These are phyloP conservation scores for Triops longicaudatus DNA, from an alignment of 1,140 invertebrate species.

Conservation along the genomic window DNA sequence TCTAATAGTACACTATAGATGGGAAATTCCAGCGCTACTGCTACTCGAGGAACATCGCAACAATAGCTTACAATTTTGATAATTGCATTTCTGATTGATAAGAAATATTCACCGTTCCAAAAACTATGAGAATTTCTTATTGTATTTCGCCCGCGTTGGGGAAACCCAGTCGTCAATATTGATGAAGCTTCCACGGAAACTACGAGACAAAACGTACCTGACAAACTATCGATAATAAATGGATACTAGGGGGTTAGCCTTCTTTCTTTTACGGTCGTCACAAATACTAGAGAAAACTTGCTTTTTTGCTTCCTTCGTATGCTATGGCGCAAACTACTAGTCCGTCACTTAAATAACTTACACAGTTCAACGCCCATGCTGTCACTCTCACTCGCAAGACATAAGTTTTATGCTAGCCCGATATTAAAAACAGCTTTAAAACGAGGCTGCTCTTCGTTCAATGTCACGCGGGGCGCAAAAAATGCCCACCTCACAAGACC, in stretches of 20 bases:
- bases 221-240: not conserved
- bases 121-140: too few relatives aligned
- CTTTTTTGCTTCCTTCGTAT: not conserved
- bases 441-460: not conserved
- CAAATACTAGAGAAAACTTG: not conserved
- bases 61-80: too few relatives aligned
- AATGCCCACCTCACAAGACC: not conserved
- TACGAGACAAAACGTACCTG: not conserved
- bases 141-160: too few relatives aligned
- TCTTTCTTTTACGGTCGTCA: not conserved
- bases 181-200: not conserved
- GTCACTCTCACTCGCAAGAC: slow-evolving; percentile 10
- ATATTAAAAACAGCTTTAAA: not conserved
- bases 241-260: not conserved
- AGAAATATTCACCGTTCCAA: too few relatives aligned
- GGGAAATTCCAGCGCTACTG: too few relatives aligned
- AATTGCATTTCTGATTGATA: too few relatives aligned
- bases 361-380: not conserved
- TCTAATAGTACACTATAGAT: too few relatives aligned
- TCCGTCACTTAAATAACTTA: not conserved
- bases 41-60: too few relatives aligned
- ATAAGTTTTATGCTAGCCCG: not conserved
- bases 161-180: too few relatives aligned
- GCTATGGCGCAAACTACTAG: slow-evolving; percentile 3
- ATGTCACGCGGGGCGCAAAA: not conserved